Evolutionary conservation across 2,797 vertebrate genomes (phyloP).

Genomic region (Schizopygopsis malacanthus): DNA sequence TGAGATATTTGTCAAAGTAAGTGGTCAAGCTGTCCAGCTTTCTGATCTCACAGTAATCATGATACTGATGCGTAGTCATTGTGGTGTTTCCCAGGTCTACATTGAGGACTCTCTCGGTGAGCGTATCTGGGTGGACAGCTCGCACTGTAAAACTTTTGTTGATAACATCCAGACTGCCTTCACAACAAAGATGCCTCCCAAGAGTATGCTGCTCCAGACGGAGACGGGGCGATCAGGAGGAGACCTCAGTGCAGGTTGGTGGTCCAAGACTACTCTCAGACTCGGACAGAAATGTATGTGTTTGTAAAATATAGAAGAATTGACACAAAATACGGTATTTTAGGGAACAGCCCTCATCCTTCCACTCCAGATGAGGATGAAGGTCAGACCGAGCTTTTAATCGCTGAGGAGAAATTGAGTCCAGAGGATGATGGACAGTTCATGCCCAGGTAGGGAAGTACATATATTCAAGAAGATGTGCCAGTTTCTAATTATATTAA

Average conservation of each 20-base stretch:
- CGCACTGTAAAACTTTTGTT: conserved; percentile 95
- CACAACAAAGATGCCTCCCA: conserved; percentile 94
- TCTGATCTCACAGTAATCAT: background rate
- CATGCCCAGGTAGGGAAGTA: conserved; percentile 88
- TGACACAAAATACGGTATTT: conserved; percentile 20
- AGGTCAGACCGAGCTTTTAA: conserved; percentile 92
- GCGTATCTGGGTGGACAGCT: conserved; percentile 98
- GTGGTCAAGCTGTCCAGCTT: background rate
- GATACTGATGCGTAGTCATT: background rate
- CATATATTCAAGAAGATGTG: background rate
- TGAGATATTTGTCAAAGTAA: conserved; percentile 96
- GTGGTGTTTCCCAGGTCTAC: conserved; percentile 84
- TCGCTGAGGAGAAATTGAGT: conserved; percentile 97
- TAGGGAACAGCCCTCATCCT: conserved; percentile 96
- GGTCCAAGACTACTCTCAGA: background rate
- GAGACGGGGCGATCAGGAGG: conserved; percentile 86
- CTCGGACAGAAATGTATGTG: background rate
- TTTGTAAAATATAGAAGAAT: background rate
- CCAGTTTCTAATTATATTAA: background rate
- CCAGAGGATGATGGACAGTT: conserved; percentile 94
- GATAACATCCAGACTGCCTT: conserved; percentile 99
- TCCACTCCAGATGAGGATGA: conserved; percentile 96
- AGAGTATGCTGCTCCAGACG: conserved; percentile 91
- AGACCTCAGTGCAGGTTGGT: conserved; percentile 93
- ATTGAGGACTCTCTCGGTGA: conserved; percentile 98